Base-by-base conservation (phyloP, 1,140 invertebrate species). In the Semibalanus balanoides region DNA sequence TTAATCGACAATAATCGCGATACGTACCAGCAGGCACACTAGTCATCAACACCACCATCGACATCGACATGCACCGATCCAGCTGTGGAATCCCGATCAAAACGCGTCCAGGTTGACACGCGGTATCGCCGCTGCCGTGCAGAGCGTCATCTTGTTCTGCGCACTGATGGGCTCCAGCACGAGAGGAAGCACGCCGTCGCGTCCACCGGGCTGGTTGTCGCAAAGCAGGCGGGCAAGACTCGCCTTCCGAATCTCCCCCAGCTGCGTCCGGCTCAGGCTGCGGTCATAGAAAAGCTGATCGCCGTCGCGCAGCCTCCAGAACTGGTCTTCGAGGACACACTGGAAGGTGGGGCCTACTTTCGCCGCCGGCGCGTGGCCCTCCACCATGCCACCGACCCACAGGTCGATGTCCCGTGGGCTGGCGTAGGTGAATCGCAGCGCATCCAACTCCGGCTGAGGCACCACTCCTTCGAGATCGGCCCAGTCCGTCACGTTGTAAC, bases 351-450 rank as follows among this genome's bases (percentile, higher is more conserved):
- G 95, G 0, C 97, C 97, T 7, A 99, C 88, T 83, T 93, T 91
- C 0, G 91, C 93, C 31, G 91, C 92, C 3, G 90, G 88, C 19
- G 87, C 79, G 81, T 92, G 91, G 82, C 96, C 93, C 85, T 99
- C 97, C n/a, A 96, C 85, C 79, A 99, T 90, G 11, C 95, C 96
- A 19, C 96, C 97, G 28, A 98, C 93, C 90, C 93, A 99, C 5
- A 98, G 87, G 83, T 99, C 97, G 79, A 99, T 90, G 81, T 99
- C 91, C 17, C 35, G 35, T 17, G 35, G 35, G 0, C 82, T 78
- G 74, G 87, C 82, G 0, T 93, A 82, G 78, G 88, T 28, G 9
- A 31, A 31, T 19, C 72, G 69, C 22, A 78, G 28, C 0, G 64
- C 31, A 9, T 3, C n/a, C 85, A 80, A 88, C 82, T 84, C 84